Evolutionary conservation across 2,888 invertebrate species (phyloP).

Genomic region (Pseudococcus longispinus): DNA sequence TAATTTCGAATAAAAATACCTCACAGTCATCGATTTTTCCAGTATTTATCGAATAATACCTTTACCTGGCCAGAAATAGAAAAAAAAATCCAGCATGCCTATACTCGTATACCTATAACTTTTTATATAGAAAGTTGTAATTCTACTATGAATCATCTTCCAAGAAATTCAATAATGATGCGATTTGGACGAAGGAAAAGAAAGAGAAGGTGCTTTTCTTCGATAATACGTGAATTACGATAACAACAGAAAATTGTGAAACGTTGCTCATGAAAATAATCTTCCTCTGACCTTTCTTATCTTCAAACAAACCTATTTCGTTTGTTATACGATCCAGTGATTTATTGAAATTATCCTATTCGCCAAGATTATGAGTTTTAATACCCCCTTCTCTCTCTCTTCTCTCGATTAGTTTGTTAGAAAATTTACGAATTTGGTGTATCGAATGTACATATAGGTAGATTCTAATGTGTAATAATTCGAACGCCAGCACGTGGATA

Average conservation of each 20-base stretch:
- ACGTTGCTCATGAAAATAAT: not conserved
- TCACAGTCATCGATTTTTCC: not conserved
- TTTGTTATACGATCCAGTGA: not conserved
- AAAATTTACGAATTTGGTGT: not conserved
- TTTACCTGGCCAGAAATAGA: not conserved
- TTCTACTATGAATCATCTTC: conserved; percentile 6
- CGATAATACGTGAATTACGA: conserved; percentile 16
- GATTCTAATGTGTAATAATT: not conserved
- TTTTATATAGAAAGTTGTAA: not conserved
- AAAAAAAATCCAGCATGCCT: not conserved
- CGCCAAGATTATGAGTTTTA: no score
- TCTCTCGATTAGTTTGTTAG: not conserved
- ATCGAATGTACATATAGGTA: no score
- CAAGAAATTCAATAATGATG: not conserved
- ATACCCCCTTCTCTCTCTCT: no score
- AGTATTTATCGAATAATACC: not conserved
- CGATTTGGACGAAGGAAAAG: not conserved
- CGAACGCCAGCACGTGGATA: not conserved
- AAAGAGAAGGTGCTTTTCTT: conserved; percentile 11
- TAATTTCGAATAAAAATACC: not conserved
- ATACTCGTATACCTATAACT: not conserved
- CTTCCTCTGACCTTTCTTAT: not conserved
- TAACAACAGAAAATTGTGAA: conserved; percentile 11
- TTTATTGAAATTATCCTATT: not conserved
- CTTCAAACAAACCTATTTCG: not conserved